These are phyloP conservation scores for Anagrus nilaparvatae DNA, from an alignment of 1,140 invertebrate species.

Conservation along the genomic window DNA sequence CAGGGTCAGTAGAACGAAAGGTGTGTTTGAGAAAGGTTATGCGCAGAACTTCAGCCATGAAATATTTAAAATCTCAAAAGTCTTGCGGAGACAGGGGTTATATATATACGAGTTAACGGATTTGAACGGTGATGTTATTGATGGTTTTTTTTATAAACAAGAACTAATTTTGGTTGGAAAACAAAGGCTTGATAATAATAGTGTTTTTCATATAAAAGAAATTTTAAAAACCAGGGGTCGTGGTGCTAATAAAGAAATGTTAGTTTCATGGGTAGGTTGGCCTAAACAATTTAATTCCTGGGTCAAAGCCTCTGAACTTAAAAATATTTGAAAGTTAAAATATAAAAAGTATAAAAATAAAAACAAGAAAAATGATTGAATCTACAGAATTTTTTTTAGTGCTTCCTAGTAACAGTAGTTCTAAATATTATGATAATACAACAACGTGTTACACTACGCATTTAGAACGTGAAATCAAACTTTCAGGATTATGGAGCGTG, in stretches of 20 bases:
- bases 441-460: constrained; percentile 17
- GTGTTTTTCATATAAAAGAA: neutral
- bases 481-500: constrained; percentile 14
- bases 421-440: constrained; percentile 16
- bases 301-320: constrained; percentile 11
- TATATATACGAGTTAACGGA: neutral
- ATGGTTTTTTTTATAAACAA: constrained; percentile 2
- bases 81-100: neutral
- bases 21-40: constrained; percentile 13
- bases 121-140: neutral
- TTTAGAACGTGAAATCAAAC: constrained; percentile 10
- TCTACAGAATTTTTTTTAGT: no score
- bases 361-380: no score
- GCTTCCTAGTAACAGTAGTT: constrained; percentile 9
- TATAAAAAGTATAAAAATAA: no score
- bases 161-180: neutral
- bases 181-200: neutral
- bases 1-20: constrained; percentile 1
- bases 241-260: neutral
- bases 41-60: constrained; percentile 4
- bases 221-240: neutral
- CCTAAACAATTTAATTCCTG: constrained; percentile 8
- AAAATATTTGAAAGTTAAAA: no score
- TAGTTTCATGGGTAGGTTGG: constrained; percentile 2
- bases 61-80: neutral